These are phyloP conservation scores for Labia minor DNA, from an alignment of 2,888 invertebrate genomes.

Conservation along the genomic window DNA sequence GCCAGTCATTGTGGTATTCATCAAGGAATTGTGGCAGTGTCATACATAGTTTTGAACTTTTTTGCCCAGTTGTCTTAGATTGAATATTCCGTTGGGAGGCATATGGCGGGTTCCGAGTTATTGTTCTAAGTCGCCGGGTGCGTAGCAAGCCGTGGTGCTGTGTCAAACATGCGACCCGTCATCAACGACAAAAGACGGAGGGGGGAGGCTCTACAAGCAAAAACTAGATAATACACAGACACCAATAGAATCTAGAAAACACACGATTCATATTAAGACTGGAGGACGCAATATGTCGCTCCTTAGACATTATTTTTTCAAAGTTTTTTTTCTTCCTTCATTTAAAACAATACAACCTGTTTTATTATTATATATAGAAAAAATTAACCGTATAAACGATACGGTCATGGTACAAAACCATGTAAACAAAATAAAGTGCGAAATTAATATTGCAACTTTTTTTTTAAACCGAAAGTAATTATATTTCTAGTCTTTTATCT, in stretches of 20 bases:
- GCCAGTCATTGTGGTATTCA: slow-evolving; percentile 2
- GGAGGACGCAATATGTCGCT: slow-evolving; percentile 4
- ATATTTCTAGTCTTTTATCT: neutral
- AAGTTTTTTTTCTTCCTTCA: neutral
- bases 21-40: slow-evolving; percentile 13
- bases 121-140: slow-evolving; percentile 13
- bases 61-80: neutral
- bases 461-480: too few relatives aligned
- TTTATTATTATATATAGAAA: neutral
- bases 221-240: slow-evolving; percentile 13
- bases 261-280: slow-evolving; percentile 1
- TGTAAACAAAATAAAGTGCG: too few relatives aligned
- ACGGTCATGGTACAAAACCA: neutral
- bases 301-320: neutral
- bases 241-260: neutral
- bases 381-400: neutral
- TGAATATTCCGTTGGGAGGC: slow-evolving; percentile 13
- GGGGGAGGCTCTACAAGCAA: neutral
- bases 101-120: slow-evolving; percentile 7
- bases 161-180: slow-evolving; percentile 13
- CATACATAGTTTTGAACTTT: slow-evolving; percentile 13
- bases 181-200: slow-evolving; percentile 3
- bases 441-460: too few relatives aligned
- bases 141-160: neutral
- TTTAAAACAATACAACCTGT: slow-evolving; percentile 2